phyloP scores from a whole-genome alignment of 2,113 vertebrate species.

The Anser brachyrhynchus region DNA sequence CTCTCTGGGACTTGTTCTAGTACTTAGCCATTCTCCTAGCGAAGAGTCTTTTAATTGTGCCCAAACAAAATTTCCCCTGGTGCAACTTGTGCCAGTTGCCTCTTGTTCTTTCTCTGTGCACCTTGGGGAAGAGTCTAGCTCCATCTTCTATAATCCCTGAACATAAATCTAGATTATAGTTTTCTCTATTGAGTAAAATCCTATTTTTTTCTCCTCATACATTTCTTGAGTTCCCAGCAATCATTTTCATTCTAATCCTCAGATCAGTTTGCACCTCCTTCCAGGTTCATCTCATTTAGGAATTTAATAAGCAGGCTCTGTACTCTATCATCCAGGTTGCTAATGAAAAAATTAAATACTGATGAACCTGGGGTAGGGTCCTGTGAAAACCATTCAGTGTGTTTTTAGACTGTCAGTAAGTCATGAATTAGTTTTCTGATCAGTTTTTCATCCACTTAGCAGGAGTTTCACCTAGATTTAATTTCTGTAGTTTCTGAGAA shows the following conservation, averaged over 20 bases:
- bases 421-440: background rate
- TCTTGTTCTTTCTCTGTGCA: background rate
- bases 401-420: background rate
- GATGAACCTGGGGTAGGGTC: background rate
- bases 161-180: background rate
- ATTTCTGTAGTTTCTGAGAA: background rate
- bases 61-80: no score
- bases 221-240: background rate
- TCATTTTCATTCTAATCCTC: background rate
- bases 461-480: background rate
- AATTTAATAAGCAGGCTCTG: background rate
- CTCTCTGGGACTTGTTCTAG: background rate
- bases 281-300: background rate
- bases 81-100: rapidly evolving
- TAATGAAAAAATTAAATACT: background rate
- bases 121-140: background rate
- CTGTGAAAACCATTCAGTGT: background rate
- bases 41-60: background rate
- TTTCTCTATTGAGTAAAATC: background rate
- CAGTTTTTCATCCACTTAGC: background rate
- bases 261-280: background rate
- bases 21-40: rapidly evolving
- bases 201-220: background rate
- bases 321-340: background rate
- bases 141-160: background rate